Conservation (phyloP, 2,113 vertebrate species). For the Todiramphus chloris region DNA sequence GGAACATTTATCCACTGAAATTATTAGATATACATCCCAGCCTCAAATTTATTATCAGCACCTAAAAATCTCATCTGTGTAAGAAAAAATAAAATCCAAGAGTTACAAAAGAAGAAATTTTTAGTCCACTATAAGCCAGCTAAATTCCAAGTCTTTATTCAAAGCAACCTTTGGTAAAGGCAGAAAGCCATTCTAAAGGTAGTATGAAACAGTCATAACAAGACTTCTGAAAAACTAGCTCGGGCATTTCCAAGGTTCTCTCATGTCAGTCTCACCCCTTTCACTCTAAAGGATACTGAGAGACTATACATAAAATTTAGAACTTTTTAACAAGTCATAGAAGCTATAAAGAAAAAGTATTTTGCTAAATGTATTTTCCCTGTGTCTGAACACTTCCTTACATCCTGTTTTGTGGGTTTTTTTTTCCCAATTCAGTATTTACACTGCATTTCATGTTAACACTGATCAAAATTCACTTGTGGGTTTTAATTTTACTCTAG, state of each 20-base stretch:
- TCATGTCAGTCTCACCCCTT: background rate
- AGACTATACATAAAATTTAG: background rate
- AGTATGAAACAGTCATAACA: background rate
- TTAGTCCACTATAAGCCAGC: background rate
- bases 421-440: background rate
- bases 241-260: background rate
- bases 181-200: background rate
- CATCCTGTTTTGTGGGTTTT: background rate
- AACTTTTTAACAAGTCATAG: background rate
- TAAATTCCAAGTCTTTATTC: background rate
- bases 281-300: background rate
- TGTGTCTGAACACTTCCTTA: background rate
- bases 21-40: conserved; percentile 31
- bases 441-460: background rate
- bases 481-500: background rate
- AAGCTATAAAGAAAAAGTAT: background rate
- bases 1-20: conserved; percentile 19
- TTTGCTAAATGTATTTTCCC: background rate
- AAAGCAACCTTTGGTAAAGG: background rate
- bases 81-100: background rate
- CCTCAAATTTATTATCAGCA: conserved; percentile 38
- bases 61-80: background rate
- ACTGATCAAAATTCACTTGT: background rate
- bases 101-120: background rate
- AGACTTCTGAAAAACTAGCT: background rate